A percentile compares a stretch with the other conserved stretches of the same genome.
Conservation (phyloP, 2,888 invertebrate species). For the Disparrhopalites patrizii region DNA sequence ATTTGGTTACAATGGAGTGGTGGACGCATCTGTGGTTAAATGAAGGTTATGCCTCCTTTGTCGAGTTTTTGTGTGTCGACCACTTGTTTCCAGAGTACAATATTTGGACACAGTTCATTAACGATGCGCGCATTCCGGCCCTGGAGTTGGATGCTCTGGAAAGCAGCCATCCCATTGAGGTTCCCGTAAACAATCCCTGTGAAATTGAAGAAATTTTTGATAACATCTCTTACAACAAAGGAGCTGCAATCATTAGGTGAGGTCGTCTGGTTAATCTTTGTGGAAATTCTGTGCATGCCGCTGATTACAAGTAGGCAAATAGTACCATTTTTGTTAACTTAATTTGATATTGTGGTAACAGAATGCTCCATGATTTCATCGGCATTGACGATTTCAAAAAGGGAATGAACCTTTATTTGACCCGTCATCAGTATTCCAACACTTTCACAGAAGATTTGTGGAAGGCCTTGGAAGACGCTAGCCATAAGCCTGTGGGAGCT, state of each 20-base stretch:
- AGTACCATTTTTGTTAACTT: no score
- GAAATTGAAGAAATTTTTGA: conserved; percentile 98
- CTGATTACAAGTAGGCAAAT: no score
- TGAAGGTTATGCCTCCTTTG: conserved; percentile 94
- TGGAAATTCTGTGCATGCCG: no score
- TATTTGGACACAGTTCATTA: conserved; percentile 95
- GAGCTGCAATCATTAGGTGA: conserved; percentile 81
- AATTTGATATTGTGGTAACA: no score
- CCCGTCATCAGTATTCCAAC: conserved; percentile 80
- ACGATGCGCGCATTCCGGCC: conserved; percentile 78
- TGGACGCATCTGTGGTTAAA: conserved; percentile 97
- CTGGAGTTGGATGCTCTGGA: conserved; percentile 80
- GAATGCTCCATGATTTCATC: conserved; percentile 91
- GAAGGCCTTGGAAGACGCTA: conserved; percentile 81
- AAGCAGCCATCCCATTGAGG: conserved; percentile 93
- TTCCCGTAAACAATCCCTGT: conserved; percentile 84
- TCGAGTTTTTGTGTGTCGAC: conserved; percentile 90
- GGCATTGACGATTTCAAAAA: conserved; percentile 88
- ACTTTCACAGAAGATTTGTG: conserved; percentile 92
- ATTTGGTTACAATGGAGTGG: conserved; percentile 97
- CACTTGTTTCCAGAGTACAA: conserved; percentile 91
- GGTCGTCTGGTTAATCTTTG: no score
- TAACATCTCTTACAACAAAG: conserved; percentile 94
- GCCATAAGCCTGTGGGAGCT: conserved; percentile 79
- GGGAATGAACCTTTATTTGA: conserved; percentile 87